Conservation (phyloP, 2,113 vertebrate species). For the Dermatemys mawii region DNA sequence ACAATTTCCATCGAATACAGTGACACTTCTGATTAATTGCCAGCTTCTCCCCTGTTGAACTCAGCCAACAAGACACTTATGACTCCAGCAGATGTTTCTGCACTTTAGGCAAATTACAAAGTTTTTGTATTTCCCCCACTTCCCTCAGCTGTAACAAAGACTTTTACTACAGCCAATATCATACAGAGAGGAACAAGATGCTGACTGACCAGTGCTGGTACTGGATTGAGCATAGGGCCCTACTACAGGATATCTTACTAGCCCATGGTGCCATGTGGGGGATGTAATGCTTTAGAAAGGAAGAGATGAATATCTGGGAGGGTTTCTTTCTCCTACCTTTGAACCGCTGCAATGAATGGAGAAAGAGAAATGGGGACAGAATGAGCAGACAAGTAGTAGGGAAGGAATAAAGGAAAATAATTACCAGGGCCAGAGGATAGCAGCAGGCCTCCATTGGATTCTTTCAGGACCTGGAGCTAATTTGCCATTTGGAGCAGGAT, state of each 20-base stretch:
- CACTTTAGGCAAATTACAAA: slow-evolving; percentile 15
- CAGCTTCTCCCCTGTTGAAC: slow-evolving; percentile 26
- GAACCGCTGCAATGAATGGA: not conserved
- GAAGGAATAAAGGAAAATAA: not conserved
- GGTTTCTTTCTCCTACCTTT: not conserved
- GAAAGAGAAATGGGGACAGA: not conserved
- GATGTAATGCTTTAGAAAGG: not conserved
- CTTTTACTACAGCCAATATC: not conserved
- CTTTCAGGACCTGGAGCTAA: not conserved
- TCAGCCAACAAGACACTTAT: slow-evolving; percentile 13
- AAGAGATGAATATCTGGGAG: not conserved
- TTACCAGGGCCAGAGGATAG: not conserved
- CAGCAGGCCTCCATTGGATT: not conserved
- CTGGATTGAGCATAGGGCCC: not conserved
- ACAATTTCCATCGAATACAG: not conserved
- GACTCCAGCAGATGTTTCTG: slow-evolving; percentile 50
- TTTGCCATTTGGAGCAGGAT: not conserved
- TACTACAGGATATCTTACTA: not conserved
- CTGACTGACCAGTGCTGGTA: not conserved
- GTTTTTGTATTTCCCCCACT: not conserved
- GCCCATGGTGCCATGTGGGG: not conserved
- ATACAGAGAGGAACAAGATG: not conserved
- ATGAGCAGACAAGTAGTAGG: not conserved
- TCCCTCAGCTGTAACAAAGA: slow-evolving; percentile 22
- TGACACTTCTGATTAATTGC: slow-evolving; percentile 63